These are phyloP conservation scores for Limonius californicus DNA, from an alignment of 1,140 invertebrate genomes.

Conservation along the genomic window DNA sequence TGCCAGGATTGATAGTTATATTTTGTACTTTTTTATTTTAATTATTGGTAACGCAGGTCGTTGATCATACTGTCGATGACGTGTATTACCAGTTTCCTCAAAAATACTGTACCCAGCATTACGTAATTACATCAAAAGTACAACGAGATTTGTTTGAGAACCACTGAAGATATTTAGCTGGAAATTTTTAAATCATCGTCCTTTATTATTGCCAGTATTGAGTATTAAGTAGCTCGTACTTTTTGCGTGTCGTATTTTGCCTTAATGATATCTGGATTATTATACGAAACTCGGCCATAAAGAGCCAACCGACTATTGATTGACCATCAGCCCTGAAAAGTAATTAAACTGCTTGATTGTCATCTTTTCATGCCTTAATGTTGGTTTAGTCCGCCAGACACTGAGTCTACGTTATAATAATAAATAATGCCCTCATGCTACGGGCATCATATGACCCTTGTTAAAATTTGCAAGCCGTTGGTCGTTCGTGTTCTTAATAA, in stretches of 20 bases:
- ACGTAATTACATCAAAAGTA: background rate
- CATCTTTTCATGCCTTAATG: constrained; percentile 29
- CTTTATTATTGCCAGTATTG: constrained; percentile 4
- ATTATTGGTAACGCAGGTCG: too few relatives aligned
- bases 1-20: too few relatives aligned
- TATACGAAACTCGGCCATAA: constrained; percentile 23
- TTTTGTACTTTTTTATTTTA: too few relatives aligned
- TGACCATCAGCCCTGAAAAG: constrained; percentile 26
- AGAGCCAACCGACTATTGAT: constrained; percentile 20
- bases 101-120: background rate
- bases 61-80: too few relatives aligned
- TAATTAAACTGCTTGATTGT: constrained; percentile 32
- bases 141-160: background rate
- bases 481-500: constrained; percentile 22
- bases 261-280: constrained; percentile 28
- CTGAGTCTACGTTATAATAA: constrained; percentile 26
- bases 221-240: background rate
- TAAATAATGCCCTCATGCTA: constrained; percentile 25
- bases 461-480: constrained; percentile 22
- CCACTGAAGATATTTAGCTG: background rate
- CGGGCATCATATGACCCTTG: constrained; percentile 22
- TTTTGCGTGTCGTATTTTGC: constrained; percentile 23
- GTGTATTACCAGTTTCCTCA: too few relatives aligned
- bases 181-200: constrained; percentile 14
- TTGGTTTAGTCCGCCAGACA: constrained; percentile 26